Conservation (phyloP, 2,113 vertebrate genomes). For the Rhizomys pruinosus region DNA sequence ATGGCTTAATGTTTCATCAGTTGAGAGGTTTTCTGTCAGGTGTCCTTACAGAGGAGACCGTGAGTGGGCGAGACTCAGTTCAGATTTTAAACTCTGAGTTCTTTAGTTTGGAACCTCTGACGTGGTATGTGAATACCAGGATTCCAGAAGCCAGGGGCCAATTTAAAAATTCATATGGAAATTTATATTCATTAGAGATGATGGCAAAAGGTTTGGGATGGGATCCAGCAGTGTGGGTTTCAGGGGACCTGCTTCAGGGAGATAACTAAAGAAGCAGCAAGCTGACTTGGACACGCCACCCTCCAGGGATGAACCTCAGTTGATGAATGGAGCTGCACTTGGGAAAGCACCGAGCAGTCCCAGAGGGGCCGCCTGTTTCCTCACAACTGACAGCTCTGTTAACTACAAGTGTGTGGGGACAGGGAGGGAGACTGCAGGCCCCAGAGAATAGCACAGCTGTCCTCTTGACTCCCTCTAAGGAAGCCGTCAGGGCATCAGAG, state of each 20-base stretch:
- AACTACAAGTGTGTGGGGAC: neutral
- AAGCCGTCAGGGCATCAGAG: neutral
- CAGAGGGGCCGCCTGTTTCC: neutral
- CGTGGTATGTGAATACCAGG: neutral
- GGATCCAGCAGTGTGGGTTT: neutral
- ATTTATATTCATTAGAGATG: conserved; percentile 16
- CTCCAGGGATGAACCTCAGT: neutral
- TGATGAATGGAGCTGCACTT: neutral
- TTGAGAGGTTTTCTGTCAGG: neutral
- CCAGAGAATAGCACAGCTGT: neutral
- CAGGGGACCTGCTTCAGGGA: conserved; percentile 8
- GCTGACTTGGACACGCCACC: neutral
- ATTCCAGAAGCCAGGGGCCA: neutral
- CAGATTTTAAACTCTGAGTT: neutral
- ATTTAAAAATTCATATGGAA: conserved; percentile 8
- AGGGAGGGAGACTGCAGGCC: neutral
- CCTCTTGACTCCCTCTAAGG: conserved; percentile 16
- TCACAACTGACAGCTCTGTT: conserved; percentile 19
- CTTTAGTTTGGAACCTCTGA: neutral
- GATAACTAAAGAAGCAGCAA: neutral
- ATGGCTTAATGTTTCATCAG: neutral
- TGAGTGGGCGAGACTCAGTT: neutral
- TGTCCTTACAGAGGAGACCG: neutral
- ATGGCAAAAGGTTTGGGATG: neutral
- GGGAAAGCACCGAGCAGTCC: neutral